Percentiles rank a stretch among this genome's conserved stretches.
Evolutionary conservation across 2,888 invertebrate species (phyloP).

Genomic region (Eupithecia abbreviata): DNA sequence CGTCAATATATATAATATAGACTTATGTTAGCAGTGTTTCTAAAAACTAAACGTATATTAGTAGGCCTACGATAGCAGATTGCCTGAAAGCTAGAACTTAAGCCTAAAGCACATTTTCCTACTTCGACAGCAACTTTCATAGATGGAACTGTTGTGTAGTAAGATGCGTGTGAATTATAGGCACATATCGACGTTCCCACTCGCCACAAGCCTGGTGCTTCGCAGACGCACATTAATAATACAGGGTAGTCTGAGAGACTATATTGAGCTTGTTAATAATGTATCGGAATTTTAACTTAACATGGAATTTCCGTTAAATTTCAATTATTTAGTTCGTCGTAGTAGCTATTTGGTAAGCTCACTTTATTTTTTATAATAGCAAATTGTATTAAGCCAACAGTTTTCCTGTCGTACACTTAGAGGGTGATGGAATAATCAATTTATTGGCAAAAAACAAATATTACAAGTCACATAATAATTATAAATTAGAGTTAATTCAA

Average conservation of each 20-base stretch:
- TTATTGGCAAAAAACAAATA: too few relatives aligned
- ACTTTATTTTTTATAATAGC: background rate
- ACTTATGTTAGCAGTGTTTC: too few relatives aligned
- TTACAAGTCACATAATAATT: too few relatives aligned
- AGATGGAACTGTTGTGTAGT: conserved; percentile 70
- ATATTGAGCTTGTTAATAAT: background rate
- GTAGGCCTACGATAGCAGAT: background rate
- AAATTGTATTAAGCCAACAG: background rate
- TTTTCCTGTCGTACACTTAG: background rate
- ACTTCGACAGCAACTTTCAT: conserved; percentile 41
- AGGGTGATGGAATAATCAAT: too few relatives aligned
- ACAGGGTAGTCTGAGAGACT: background rate
- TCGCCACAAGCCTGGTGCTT: conserved; percentile 3
- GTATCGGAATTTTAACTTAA: background rate
- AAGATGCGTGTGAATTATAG: conserved; percentile 71
- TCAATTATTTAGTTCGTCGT: background rate
- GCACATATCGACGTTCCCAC: conserved; percentile 54
- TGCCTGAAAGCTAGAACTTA: background rate
- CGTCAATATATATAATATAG: too few relatives aligned
- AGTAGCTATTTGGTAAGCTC: background rate
- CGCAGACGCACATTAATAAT: conserved; percentile 11
- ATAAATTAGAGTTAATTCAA: too few relatives aligned
- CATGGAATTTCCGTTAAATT: background rate
- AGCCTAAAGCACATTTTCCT: background rate
- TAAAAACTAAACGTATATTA: too few relatives aligned